Conservation (phyloP, 1,140 invertebrate species). For the Drosophila paulistorum region DNA sequence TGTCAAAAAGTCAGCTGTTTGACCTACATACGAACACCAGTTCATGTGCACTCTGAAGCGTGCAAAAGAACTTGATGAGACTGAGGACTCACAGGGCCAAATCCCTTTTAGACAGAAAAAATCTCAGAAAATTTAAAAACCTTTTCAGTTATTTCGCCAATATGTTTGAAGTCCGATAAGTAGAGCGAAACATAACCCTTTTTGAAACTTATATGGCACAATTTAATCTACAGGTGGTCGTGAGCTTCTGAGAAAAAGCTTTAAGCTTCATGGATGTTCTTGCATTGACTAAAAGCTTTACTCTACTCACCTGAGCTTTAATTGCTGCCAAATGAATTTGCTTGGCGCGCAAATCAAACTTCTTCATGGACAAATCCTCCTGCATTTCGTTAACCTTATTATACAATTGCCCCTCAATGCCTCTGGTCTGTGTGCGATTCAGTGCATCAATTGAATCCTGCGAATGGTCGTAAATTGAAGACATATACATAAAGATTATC, state of each 20-base stretch:
- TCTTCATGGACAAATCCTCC: slow-evolving; percentile 97
- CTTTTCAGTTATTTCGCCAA: background rate
- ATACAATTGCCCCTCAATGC: slow-evolving; percentile 91
- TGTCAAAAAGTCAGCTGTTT: slow-evolving; percentile 62
- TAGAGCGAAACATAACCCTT: no score
- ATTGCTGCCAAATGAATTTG: slow-evolving; percentile 95
- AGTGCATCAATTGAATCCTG: slow-evolving; percentile 93
- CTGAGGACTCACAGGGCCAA: background rate
- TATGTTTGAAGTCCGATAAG: background rate
- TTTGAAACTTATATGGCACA: background rate
- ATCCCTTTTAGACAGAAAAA: no score
- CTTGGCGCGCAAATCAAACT: slow-evolving; percentile 95
- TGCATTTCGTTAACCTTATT: slow-evolving; percentile 97
- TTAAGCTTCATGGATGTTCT: background rate
- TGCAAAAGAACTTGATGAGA: slow-evolving; percentile 25
- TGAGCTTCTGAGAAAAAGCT: background rate
- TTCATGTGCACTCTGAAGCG: slow-evolving; percentile 60
- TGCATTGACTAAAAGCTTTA: slow-evolving; percentile 22
- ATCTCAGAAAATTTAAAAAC: background rate
- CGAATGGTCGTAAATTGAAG: slow-evolving; percentile 1
- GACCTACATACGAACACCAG: slow-evolving; percentile 67
- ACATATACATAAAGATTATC: background rate
- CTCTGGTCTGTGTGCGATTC: slow-evolving; percentile 93
- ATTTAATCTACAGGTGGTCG: background rate
- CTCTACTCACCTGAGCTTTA: slow-evolving; percentile 91